A percentile compares a stretch with the other conserved stretches of the same genome.
phyloP scores from a whole-genome alignment of 2,113 vertebrate genomes.

The Vombatus ursinus region DNA sequence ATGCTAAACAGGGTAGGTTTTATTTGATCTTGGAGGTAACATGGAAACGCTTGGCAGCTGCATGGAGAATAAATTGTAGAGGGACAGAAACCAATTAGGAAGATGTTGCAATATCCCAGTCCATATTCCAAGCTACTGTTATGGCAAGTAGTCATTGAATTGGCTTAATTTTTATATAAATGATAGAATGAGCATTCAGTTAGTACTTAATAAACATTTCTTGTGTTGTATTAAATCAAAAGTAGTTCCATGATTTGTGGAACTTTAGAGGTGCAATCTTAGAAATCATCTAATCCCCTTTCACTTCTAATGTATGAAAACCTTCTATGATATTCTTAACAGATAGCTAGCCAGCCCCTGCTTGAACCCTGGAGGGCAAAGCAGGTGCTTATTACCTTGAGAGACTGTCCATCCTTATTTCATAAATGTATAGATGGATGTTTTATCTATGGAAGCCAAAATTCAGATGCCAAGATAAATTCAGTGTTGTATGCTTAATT shows the following conservation, averaged over 20 bases:
- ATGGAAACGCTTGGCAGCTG: background rate
- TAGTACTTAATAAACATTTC: background rate
- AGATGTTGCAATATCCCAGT: background rate
- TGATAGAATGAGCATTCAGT: background rate
- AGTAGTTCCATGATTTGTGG: background rate
- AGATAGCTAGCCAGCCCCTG: background rate
- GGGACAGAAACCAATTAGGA: background rate
- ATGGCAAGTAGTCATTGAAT: background rate
- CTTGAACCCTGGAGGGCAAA: background rate
- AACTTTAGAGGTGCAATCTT: background rate
- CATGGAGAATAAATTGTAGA: background rate
- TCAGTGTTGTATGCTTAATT: slow-evolving; percentile 1
- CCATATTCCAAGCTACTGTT: background rate
- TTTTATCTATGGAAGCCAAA: background rate
- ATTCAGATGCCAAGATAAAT: background rate
- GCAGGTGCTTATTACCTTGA: background rate
- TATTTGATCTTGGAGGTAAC: background rate
- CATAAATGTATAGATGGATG: background rate
- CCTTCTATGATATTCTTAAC: background rate
- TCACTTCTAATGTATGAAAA: background rate
- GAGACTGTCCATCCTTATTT: background rate
- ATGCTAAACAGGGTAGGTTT: background rate
- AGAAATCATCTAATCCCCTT: background rate
- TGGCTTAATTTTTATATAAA: background rate
- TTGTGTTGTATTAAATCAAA: background rate